Evolutionary conservation across 1,140 invertebrate genomes (phyloP).

Genomic region (Luehdorfia chinensis): DNA sequence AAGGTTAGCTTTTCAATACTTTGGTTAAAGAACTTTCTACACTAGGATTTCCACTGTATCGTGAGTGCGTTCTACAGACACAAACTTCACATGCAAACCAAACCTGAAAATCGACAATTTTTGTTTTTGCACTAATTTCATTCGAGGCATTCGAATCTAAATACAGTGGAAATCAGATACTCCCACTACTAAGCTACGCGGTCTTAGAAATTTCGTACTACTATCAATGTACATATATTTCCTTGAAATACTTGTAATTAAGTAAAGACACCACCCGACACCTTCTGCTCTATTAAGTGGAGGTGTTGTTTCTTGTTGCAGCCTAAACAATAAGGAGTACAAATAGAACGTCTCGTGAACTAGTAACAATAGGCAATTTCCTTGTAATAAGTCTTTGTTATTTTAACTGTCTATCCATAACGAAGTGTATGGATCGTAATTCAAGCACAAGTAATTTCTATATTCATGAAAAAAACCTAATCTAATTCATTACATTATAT

Average conservation of each 20-base stretch:
- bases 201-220: background rate
- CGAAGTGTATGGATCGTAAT: slow-evolving; percentile 9
- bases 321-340: slow-evolving; percentile 48
- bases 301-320: slow-evolving; percentile 40
- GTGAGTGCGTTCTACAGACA: too few relatives aligned
- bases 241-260: background rate
- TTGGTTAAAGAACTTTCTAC: too few relatives aligned
- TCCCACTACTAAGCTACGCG: too few relatives aligned
- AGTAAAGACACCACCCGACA: background rate
- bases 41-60: too few relatives aligned
- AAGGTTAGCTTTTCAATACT: too few relatives aligned
- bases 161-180: too few relatives aligned
- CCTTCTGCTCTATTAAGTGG: slow-evolving; percentile 1
- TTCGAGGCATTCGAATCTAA: too few relatives aligned
- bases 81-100: too few relatives aligned
- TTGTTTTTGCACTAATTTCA: too few relatives aligned
- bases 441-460: background rate
- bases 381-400: slow-evolving; percentile 62
- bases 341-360: slow-evolving; percentile 48
- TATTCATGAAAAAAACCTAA: background rate
- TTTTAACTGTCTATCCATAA: slow-evolving; percentile 29
- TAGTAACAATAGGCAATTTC: slow-evolving; percentile 65
- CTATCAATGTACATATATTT: background rate
- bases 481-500: too few relatives aligned
- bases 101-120: too few relatives aligned